Evolutionary conservation across 2,797 vertebrate species (phyloP).

Genomic region (Anomalospiza imberbis): DNA sequence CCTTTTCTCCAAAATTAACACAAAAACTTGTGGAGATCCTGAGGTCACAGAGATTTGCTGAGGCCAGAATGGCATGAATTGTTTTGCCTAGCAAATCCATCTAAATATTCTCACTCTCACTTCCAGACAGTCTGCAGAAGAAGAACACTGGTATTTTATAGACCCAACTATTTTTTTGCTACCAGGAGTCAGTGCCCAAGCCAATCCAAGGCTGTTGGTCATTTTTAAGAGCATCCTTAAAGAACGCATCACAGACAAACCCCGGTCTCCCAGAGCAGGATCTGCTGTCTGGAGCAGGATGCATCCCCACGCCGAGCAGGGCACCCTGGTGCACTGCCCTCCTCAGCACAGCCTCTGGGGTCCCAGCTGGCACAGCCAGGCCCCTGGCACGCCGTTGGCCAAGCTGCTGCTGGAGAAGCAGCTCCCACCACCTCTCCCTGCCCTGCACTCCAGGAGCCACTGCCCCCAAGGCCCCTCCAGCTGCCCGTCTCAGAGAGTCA

Average conservation of each 20-base stretch:
- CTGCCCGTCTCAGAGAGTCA: neutral
- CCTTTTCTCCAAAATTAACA: neutral
- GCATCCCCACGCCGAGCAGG: too few relatives aligned
- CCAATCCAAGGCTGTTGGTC: neutral
- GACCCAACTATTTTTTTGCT: neutral
- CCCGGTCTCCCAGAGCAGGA: fast-evolving
- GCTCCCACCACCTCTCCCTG: neutral
- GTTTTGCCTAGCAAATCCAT: neutral
- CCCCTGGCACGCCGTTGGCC: fast-evolving
- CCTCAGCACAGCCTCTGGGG: neutral
- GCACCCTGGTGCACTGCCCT: fast-evolving
- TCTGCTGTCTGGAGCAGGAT: neutral
- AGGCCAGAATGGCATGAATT: neutral
- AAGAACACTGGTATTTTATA: neutral
- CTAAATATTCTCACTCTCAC: neutral
- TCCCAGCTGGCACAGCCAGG: neutral
- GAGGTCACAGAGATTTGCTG: neutral
- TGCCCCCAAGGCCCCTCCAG: neutral
- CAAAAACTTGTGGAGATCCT: neutral
- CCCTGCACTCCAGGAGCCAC: neutral
- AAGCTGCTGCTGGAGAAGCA: neutral
- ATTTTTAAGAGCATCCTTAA: neutral
- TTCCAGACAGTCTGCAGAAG: neutral
- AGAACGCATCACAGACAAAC: neutral
- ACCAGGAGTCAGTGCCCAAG: neutral